These are phyloP conservation scores for Elmis aenea DNA, from an alignment of 2,888 invertebrate genomes.

Conservation along the genomic window DNA sequence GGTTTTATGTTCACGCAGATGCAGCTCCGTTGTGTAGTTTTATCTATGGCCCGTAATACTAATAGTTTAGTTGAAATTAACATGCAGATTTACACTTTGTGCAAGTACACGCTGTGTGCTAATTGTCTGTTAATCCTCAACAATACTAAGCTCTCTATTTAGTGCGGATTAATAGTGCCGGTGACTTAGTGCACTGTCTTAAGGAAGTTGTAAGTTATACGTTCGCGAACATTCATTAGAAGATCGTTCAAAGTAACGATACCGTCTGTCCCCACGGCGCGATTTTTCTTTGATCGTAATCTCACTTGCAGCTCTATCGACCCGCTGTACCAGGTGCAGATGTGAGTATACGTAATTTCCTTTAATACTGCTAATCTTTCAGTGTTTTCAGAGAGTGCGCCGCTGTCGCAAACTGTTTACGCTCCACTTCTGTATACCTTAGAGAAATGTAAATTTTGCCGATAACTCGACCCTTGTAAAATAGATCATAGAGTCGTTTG, in stretches of 20 bases:
- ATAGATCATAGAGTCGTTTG: too few species aligned
- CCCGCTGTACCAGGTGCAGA: slow-evolving; percentile 26
- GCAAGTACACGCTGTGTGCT: slow-evolving; percentile 10
- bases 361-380: slow-evolving; percentile 29
- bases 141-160: slow-evolving; percentile 26
- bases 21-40: too few species aligned
- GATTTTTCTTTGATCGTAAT: slow-evolving; percentile 21
- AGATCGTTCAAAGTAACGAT: too few species aligned
- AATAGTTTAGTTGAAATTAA: too few species aligned
- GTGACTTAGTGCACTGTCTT: slow-evolving; percentile 8
- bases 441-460: slow-evolving; percentile 18
- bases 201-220: slow-evolving; percentile 6
- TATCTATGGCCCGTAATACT: too few species aligned
- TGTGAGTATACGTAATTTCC: slow-evolving; percentile 29
- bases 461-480: too few species aligned
- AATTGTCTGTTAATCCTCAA: slow-evolving; percentile 23
- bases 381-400: slow-evolving; percentile 21
- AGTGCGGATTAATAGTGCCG: slow-evolving; percentile 23
- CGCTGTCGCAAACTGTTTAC: slow-evolving; percentile 18
- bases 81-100: neutral
- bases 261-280: too few species aligned
- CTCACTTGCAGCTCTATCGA: slow-evolving; percentile 25
- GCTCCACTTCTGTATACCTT: slow-evolving; percentile 10
- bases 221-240: too few species aligned
- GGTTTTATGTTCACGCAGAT: too few species aligned